Evolutionary conservation across 2,113 vertebrate species (phyloP), one percentile per base, ranked within the genome.

Genomic region (Caracal caracal): DNA sequence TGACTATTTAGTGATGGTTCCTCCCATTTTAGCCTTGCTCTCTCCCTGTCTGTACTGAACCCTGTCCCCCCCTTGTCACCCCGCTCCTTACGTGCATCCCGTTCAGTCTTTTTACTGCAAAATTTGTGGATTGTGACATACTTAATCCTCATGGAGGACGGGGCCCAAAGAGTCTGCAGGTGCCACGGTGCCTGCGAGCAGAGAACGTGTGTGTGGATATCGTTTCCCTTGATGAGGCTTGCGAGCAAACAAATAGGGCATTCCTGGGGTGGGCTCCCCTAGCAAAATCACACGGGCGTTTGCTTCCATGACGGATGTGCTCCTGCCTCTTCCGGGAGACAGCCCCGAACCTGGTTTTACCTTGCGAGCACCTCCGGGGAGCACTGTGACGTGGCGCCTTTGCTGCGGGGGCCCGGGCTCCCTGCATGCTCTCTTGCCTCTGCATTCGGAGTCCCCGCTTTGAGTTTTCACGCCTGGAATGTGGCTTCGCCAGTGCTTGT

Each of bases 401-500:
- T 1, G 53, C 35, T 1, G 15, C 4, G 37, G 19, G 37, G 80
- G 56, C 40, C 47, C 1, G 1, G 35, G 6, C 73, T 61, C 2
- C 65, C 78, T 59, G 94, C 96, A 96, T 95, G 94, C 10, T 73
- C 76, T 68, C 63, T 6, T 35, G 40, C 70, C 47, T 24, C 87
- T 0, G 65, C 35, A 13, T 33, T 1, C 3, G 6, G 90, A 70
- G 49, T 30, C 22, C 51, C 53, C 53, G 8, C 43, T 26, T 5
- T 12, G n/a, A 17, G 68, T 3, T 15, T 22, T 12, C 24, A 59
- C 2, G 0, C 89, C 94, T 56, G 89, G 82, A 89, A 51, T 37
- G 59, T 65, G 22, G 95, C 97, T 84, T 94, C 47, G 22, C 95
- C 93, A 7, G 85, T 9, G 91, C 93, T 95, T 80, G 78, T 43